A percentile compares a stretch with the other conserved stretches of the same genome.
phyloP scores from a whole-genome alignment of 2,113 vertebrate genomes.

The Tragelaphus buxtoni region DNA sequence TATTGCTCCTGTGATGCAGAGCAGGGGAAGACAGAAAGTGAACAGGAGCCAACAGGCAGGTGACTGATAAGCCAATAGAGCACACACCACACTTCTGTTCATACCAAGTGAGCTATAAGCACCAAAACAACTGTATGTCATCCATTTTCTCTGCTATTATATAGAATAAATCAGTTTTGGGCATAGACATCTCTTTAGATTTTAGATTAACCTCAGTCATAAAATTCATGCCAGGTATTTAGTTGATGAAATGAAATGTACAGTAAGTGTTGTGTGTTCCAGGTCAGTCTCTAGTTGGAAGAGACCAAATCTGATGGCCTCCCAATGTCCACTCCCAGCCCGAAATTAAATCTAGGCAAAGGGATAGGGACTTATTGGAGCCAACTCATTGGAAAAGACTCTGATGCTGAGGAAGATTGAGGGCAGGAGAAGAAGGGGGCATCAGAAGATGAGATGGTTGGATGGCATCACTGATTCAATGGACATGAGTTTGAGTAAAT shows the following conservation, averaged over 20 bases:
- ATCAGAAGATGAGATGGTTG: background rate
- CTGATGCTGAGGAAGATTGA: background rate
- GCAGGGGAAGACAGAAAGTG: background rate
- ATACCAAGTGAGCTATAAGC: background rate
- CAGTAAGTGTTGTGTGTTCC: background rate
- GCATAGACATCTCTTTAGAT: background rate
- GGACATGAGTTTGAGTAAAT: background rate
- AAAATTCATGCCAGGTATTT: background rate
- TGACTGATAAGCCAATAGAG: too few relatives aligned
- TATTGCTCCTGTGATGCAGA: background rate
- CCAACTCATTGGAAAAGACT: background rate
- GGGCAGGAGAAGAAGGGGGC: background rate
- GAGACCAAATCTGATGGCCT: constrained; percentile 10
- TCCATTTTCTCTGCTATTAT: background rate
- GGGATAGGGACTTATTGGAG: background rate
- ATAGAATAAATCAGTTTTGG: background rate
- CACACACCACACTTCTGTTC: background rate
- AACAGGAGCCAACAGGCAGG: background rate
- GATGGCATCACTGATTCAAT: background rate
- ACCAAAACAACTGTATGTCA: background rate
- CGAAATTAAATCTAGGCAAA: constrained; percentile 12
- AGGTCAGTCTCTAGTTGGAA: background rate
- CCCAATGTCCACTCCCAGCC: background rate
- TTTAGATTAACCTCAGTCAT: constrained; percentile 26
- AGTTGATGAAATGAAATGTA: constrained; percentile 7